Percentiles rank a stretch among this genome's conserved stretches.
These are phyloP conservation scores for Leucopsar rothschildi DNA, from an alignment of 2,113 vertebrate species.

Conservation along the genomic window DNA sequence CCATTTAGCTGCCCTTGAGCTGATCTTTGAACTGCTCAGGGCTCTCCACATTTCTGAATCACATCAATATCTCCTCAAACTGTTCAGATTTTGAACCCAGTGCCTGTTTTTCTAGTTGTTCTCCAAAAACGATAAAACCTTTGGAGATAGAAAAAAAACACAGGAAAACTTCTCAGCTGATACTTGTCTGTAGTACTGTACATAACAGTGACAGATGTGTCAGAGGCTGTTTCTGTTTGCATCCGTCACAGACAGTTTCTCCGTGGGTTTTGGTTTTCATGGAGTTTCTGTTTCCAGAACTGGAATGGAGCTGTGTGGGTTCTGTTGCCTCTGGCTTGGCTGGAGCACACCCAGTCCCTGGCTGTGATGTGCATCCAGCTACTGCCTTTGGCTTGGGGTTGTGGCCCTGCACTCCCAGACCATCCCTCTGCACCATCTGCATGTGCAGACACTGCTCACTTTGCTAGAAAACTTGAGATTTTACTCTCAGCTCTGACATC, in stretches of 20 bases:
- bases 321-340: neutral
- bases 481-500: neutral
- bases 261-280: neutral
- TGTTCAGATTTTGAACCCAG: neutral
- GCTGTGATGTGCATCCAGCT: neutral
- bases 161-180: neutral
- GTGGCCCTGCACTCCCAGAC: accelerated
- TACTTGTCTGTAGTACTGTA: neutral
- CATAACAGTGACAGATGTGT: accelerated
- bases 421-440: neutral
- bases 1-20: neutral
- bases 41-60: neutral
- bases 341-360: neutral
- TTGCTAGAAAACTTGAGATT: neutral
- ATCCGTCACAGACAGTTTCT: neutral
- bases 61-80: neutral
- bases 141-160: neutral
- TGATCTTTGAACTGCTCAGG: neutral
- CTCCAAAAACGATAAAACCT: neutral
- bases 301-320: neutral
- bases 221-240: neutral
- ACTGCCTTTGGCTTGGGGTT: neutral
- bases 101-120: neutral
- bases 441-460: neutral
- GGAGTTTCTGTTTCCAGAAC: neutral